A percentile compares a stretch with the other conserved stretches of the same genome.
These are phyloP conservation scores for Rhabdophis nuchalis DNA, from an alignment of 2,797 vertebrate species.

Conservation along the genomic window DNA sequence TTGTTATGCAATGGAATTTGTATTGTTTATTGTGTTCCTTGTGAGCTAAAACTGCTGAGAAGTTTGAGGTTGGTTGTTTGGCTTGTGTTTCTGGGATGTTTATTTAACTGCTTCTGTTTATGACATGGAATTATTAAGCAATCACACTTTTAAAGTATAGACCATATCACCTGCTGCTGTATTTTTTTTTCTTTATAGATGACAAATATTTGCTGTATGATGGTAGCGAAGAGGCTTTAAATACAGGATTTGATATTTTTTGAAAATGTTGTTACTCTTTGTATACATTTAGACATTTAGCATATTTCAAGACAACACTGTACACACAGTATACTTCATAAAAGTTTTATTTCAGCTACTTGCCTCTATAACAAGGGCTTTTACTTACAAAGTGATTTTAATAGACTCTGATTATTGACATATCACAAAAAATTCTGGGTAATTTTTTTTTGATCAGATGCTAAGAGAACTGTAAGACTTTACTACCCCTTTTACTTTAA, in stretches of 20 bases:
- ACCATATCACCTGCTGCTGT: slow-evolving; percentile 75
- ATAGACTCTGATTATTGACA: background rate
- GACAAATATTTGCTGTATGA: slow-evolving; percentile 74
- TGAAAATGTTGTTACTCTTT: slow-evolving; percentile 75
- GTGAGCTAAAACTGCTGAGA: slow-evolving; percentile 69
- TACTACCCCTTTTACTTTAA: background rate
- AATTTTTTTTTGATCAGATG: background rate
- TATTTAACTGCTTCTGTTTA: slow-evolving; percentile 68
- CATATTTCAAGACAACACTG: slow-evolving; percentile 67
- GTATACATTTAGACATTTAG: slow-evolving; percentile 73
- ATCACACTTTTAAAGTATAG: slow-evolving; percentile 67
- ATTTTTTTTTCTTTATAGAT: slow-evolving; percentile 65
- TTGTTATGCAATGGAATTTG: slow-evolving; percentile 61
- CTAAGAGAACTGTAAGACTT: background rate
- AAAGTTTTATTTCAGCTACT: slow-evolving; percentile 23
- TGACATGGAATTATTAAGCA: slow-evolving; percentile 67
- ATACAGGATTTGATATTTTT: slow-evolving; percentile 78
- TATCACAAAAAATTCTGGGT: background rate
- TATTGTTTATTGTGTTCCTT: slow-evolving; percentile 68
- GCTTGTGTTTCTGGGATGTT: slow-evolving; percentile 70
- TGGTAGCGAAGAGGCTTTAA: slow-evolving; percentile 68
- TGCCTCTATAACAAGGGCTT: background rate
- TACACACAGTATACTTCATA: slow-evolving; percentile 47
- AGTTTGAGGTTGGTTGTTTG: slow-evolving; percentile 51
- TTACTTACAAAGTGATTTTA: background rate